These are phyloP conservation scores for Cepphus grylle DNA, from an alignment of 2,113 vertebrate species.

Conservation along the genomic window DNA sequence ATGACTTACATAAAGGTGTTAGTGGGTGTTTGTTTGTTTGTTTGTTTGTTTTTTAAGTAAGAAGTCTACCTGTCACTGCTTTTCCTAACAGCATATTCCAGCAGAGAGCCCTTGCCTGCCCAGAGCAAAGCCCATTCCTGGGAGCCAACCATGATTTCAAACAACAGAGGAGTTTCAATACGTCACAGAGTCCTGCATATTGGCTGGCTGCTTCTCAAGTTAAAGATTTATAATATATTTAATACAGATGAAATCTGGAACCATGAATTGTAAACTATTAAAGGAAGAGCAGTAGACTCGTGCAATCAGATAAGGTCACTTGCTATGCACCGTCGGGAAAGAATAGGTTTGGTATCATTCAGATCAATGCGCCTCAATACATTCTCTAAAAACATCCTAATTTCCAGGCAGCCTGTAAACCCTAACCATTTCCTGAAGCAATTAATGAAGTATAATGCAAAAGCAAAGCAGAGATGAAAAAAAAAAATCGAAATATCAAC, in stretches of 20 bases:
- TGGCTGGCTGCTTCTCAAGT: not conserved
- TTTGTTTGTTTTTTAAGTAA: not conserved
- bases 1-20: not conserved
- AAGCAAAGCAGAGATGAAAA: constrained; percentile 1
- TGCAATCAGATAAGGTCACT: not conserved
- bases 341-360: not conserved
- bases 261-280: not conserved
- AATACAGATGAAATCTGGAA: not conserved
- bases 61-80: not conserved
- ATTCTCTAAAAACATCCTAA: constrained; percentile 7
- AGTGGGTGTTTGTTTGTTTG: not conserved
- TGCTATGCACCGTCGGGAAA: fast-evolving
- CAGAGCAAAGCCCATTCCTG: not conserved
- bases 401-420: constrained; percentile 31
- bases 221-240: not conserved
- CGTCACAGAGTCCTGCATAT: not conserved
- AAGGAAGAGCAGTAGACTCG: not conserved
- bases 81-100: not conserved
- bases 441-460: not conserved
- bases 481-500: not conserved
- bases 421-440: constrained; percentile 25
- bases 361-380: not conserved
- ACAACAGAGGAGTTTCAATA: not conserved
- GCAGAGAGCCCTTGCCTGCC: not conserved
- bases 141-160: not conserved